phyloP scores from a whole-genome alignment of 2,113 vertebrate species.

The Lipophrys pholis region DNA sequence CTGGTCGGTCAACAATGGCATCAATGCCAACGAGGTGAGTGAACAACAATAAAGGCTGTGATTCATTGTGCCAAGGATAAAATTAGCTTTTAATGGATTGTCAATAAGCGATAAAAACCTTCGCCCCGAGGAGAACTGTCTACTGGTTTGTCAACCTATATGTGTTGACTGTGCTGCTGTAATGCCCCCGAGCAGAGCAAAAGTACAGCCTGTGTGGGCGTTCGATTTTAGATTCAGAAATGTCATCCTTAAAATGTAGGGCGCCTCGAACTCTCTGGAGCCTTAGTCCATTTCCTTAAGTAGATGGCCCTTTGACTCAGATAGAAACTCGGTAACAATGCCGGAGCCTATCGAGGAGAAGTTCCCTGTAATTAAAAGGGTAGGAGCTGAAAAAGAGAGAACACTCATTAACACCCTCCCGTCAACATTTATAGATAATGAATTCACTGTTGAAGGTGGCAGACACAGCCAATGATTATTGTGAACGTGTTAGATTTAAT shows the following conservation, averaged over 20 bases:
- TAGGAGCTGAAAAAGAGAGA: slow-evolving; percentile 51
- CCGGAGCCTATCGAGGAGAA: slow-evolving; percentile 22
- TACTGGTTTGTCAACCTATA: neutral
- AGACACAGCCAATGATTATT: slow-evolving; percentile 40
- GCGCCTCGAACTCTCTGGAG: slow-evolving; percentile 43
- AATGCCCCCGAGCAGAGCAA: neutral
- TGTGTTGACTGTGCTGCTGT: neutral
- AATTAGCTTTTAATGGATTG: neutral
- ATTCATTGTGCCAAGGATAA: neutral
- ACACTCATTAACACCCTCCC: slow-evolving; percentile 69
- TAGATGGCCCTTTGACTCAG: slow-evolving; percentile 41
- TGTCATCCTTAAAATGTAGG: slow-evolving; percentile 47
- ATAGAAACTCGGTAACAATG: slow-evolving; percentile 39
- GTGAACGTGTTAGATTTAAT: slow-evolving; percentile 46
- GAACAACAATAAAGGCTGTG: neutral
- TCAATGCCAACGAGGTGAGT: slow-evolving; percentile 93
- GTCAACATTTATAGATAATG: slow-evolving; percentile 62
- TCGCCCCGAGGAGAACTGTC: neutral
- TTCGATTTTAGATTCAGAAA: slow-evolving; percentile 31
- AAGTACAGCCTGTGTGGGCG: slow-evolving; percentile 3
- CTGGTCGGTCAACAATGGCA: slow-evolving; percentile 97
- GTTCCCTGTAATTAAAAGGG: slow-evolving; percentile 44
- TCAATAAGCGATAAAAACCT: neutral
- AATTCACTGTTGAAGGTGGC: slow-evolving; percentile 68
- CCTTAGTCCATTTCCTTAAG: slow-evolving; percentile 62